Conservation (phyloP, 2,888 invertebrate species). For the Xiphydria camelus region DNA sequence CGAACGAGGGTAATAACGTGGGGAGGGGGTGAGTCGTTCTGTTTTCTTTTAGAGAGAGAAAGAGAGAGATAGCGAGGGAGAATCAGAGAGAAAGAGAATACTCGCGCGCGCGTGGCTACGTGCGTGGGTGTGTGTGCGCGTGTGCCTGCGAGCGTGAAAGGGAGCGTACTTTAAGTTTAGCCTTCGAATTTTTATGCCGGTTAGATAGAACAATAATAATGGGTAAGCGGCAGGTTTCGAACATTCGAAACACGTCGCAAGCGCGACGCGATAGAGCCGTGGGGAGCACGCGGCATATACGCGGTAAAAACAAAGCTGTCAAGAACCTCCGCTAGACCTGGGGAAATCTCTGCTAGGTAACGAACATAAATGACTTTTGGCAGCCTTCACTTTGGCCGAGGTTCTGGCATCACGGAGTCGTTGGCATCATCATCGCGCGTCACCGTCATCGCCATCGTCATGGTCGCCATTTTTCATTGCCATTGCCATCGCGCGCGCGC, state of each 20-base stretch:
- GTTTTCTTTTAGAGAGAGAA: neutral
- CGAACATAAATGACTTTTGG: neutral
- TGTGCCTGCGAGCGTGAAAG: too few species aligned
- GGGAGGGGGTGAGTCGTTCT: too few species aligned
- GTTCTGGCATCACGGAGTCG: constrained; percentile 42
- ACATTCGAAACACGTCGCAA: too few species aligned
- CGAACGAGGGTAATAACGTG: too few species aligned
- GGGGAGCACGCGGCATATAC: too few species aligned
- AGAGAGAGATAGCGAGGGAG: neutral
- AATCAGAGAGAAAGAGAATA: neutral
- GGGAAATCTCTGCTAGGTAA: constrained; percentile 26
- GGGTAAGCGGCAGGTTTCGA: too few species aligned
- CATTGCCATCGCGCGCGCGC: constrained; percentile 17
- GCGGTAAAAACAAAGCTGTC: constrained; percentile 28
- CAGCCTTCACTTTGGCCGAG: constrained; percentile 54
- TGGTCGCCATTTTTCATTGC: constrained; percentile 2
- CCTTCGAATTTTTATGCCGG: too few species aligned
- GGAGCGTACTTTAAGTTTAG: too few species aligned
- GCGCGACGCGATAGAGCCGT: too few species aligned
- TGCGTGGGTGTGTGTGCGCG: too few species aligned
- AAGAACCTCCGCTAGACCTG: constrained; percentile 56
- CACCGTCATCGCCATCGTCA: neutral
- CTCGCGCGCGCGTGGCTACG: too few species aligned
- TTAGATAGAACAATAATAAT: too few species aligned
- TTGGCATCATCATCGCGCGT: neutral